Base-by-base conservation (phyloP, 1,140 invertebrate species). In the Psix sp. region DNA sequence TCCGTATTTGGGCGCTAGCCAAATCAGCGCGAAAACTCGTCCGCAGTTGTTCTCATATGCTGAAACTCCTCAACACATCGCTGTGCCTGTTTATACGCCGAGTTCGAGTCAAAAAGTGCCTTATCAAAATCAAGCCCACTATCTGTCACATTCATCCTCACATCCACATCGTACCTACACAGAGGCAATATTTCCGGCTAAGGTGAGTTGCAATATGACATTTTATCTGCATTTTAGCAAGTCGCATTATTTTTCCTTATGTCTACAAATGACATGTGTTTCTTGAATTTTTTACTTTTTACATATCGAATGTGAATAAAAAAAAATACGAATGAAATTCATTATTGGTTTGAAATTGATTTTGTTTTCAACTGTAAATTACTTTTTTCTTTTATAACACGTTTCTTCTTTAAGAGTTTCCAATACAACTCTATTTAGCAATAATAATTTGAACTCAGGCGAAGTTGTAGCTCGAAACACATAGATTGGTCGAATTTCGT, bases 31-130 rank as follows among this genome's bases (percentile, higher is more conserved):
- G 26, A 76, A 80, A 74, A 71, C 62, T 74, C 59, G 73, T 17
- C 13, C 46, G 31, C 78, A 79, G 35, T 60, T 72, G 4, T 18
- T 75, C 0, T 39, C 77, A 11, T 79, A 80, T 18, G 17, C 45
- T 13, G 59, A 80, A 42, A 11, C 65, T 21, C 39, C 76, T 42
- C 79, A 82, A 24, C 79, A 83, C 56, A 57, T 82, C 59, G 35
- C 81, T 2, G 52, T 81, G 9, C 79, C 84, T 15, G 16, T 83
- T 51, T 83, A 87, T 35, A 73, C 66, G n/a, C 72, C 80, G 2
- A 10, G 65, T 9, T 70, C 79, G 14, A 71, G 45, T 72, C 80
- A 80, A 49, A 82, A 82, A 76, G 42, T 78, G 45, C 31, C 77
- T 35, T 84, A 82, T 43, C 75, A 82, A 56, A 51, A 73, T 46